phyloP scores from a whole-genome alignment of 1,140 invertebrate genomes.

The Brachionus asplanchnoidis region DNA sequence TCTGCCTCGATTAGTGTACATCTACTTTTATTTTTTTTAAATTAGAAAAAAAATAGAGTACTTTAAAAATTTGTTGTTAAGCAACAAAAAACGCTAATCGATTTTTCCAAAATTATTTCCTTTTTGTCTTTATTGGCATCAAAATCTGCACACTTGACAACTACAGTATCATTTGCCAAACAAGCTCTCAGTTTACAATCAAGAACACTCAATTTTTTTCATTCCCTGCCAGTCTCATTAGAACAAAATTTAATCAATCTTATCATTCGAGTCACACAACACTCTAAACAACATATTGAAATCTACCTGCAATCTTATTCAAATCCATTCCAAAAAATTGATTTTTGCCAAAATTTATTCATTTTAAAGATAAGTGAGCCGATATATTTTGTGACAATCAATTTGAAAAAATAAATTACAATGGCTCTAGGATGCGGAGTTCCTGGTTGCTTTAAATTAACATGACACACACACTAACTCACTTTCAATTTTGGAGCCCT shows the following conservation, averaged over 20 bases:
- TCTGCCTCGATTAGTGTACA: not conserved
- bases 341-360: not conserved
- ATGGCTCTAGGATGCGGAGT: not conserved
- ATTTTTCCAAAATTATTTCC: not conserved
- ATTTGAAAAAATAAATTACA: not conserved
- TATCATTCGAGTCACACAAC: not conserved
- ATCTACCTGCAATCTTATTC: not conserved
- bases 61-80: not conserved
- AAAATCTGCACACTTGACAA: not conserved
- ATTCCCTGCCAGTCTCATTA: not conserved
- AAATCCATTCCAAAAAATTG: not conserved
- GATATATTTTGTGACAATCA: not conserved
- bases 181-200: not conserved
- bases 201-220: not conserved
- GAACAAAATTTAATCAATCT: not conserved
- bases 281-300: not conserved
- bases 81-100: not conserved
- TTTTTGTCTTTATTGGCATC: not conserved
- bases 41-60: not conserved
- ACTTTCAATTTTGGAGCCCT: not conserved
- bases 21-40: not conserved
- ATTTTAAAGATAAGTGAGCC: not conserved
- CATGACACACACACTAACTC: not conserved
- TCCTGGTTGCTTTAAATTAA: not conserved
- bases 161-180: not conserved